Percentiles rank a stretch among this genome's conserved stretches.
Evolutionary conservation across 2,797 vertebrate species (phyloP).

Genomic region (Taenioides sp.): DNA sequence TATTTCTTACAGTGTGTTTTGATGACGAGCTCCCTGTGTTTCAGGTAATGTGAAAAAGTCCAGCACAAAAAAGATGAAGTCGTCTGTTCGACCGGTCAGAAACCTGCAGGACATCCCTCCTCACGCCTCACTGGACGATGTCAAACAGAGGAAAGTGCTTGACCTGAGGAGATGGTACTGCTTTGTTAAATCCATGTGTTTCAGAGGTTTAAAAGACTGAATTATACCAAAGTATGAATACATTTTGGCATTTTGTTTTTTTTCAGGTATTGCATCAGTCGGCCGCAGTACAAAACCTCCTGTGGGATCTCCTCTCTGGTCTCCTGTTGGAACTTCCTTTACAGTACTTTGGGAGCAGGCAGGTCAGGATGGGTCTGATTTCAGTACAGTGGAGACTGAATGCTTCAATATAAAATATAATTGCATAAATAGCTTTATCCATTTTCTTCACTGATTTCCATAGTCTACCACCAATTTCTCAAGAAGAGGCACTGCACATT

Average conservation of each 20-base stretch:
- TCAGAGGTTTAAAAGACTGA: neutral
- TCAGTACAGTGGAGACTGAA: neutral
- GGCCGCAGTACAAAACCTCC: constrained; percentile 97
- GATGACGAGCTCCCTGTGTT: constrained; percentile 6
- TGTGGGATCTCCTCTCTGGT: constrained; percentile 97
- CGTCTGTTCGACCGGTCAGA: constrained; percentile 83
- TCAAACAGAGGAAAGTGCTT: constrained; percentile 94
- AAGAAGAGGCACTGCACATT: constrained; percentile 96
- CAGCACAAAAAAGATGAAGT: constrained; percentile 86
- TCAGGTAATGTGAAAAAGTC: constrained; percentile 89
- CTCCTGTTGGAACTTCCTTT: constrained; percentile 98
- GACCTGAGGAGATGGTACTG: constrained; percentile 93
- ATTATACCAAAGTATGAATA: neutral
- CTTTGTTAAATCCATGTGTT: constrained; percentile 7
- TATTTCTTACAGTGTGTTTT: neutral
- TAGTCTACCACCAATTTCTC: constrained; percentile 93
- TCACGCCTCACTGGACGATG: constrained; percentile 85
- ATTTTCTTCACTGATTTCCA: constrained; percentile 11
- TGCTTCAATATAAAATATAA: neutral
- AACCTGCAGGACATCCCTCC: constrained; percentile 85
- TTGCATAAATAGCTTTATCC: neutral
- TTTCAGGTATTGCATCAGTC: constrained; percentile 95
- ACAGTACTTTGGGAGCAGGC: constrained; percentile 93
- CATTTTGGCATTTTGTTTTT: constrained; percentile 2
- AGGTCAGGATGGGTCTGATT: constrained; percentile 78